These are phyloP conservation scores for Tiliqua scincoides DNA, from an alignment of 2,113 vertebrate genomes.

Conservation along the genomic window DNA sequence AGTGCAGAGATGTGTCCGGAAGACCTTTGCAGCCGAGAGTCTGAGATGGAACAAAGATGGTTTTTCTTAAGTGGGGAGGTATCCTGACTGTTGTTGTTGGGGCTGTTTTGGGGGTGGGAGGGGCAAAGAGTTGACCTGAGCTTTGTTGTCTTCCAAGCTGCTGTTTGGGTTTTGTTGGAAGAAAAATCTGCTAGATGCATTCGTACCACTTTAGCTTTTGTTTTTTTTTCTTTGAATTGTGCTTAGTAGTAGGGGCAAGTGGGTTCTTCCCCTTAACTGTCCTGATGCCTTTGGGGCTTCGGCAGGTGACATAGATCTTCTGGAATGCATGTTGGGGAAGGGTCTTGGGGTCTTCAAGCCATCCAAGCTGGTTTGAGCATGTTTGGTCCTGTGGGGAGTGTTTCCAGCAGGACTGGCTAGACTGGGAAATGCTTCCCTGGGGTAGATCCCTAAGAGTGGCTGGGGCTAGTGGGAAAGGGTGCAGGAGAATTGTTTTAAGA, in stretches of 20 bases:
- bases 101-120: constrained; percentile 9
- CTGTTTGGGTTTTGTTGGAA: constrained; percentile 24
- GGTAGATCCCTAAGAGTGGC: too few species aligned
- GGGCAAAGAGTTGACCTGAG: background rate
- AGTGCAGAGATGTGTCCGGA: background rate
- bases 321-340: too few species aligned
- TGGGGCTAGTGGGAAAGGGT: too few species aligned
- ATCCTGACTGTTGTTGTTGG: background rate
- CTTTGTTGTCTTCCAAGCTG: constrained; percentile 46
- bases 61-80: background rate
- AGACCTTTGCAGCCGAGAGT: background rate
- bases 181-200: constrained; percentile 58
- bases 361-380: too few species aligned
- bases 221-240: background rate
- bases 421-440: too few species aligned
- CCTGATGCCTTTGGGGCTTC: background rate
- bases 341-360: too few species aligned
- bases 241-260: too few species aligned
- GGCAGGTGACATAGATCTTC: too few species aligned
- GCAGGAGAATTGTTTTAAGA: too few species aligned
- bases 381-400: too few species aligned
- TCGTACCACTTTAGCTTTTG: background rate
- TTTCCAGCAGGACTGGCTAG: too few species aligned
- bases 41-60: background rate
- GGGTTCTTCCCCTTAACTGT: background rate